Percentiles rank a stretch among this genome's conserved stretches.
Conservation (phyloP, 2,113 vertebrate genomes). For the Oncorhynchus nerka region DNA sequence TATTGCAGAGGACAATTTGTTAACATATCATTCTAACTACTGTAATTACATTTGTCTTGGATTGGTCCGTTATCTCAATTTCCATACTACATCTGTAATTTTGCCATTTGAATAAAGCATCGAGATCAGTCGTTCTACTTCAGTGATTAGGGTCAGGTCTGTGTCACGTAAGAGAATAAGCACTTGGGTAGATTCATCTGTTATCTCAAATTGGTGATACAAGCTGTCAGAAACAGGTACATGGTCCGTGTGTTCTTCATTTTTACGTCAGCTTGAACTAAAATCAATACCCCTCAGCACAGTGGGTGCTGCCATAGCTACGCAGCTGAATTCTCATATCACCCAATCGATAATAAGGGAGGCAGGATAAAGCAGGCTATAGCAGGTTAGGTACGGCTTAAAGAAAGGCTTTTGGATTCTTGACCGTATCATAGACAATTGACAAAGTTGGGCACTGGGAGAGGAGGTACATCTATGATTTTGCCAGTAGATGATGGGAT, state of each 20-base stretch:
- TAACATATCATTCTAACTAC: neutral
- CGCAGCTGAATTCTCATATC: slow-evolving; percentile 14
- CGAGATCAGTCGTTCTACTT: too few relatives aligned
- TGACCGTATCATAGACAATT: slow-evolving; percentile 4
- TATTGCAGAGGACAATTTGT: neutral
- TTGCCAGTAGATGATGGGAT: neutral
- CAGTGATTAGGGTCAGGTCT: neutral
- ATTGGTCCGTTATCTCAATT: neutral
- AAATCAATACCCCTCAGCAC: slow-evolving; percentile 41
- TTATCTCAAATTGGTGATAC: slow-evolving; percentile 21
- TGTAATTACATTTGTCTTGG: neutral
- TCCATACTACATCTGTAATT: neutral
- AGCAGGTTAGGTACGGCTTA: neutral
- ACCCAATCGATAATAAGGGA: slow-evolving; percentile 11
- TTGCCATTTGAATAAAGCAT: neutral
- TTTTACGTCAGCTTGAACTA: slow-evolving; percentile 45
- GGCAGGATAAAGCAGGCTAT: neutral
- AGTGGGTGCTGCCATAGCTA: slow-evolving; percentile 12
- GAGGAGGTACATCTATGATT: neutral
- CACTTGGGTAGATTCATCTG: neutral
- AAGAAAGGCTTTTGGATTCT: neutral
- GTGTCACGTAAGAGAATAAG: neutral
- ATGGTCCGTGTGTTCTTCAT: slow-evolving; percentile 28
- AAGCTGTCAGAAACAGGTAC: slow-evolving; percentile 18
- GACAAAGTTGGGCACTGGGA: neutral